Evolutionary conservation across 2,797 vertebrate species (phyloP).

Genomic region (Morelia viridis): DNA sequence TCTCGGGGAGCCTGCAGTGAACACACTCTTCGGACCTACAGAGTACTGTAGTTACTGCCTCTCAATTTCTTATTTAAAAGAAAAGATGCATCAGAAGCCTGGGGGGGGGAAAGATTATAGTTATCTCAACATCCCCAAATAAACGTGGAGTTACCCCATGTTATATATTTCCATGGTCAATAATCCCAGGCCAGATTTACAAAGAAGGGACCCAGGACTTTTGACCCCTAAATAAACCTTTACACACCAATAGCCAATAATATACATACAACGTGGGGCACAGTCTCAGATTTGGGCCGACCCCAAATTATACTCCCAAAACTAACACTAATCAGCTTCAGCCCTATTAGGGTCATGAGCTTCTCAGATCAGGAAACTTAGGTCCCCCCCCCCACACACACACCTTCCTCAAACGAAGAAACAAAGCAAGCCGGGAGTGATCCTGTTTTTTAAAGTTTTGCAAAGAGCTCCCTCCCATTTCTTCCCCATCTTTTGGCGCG

Average conservation of each 20-base stretch:
- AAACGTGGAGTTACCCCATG: background rate
- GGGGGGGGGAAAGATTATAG: background rate
- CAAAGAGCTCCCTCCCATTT: background rate
- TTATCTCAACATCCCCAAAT: background rate
- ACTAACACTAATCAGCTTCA: background rate
- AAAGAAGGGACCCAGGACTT: background rate
- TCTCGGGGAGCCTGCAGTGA: background rate
- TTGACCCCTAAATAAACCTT: background rate
- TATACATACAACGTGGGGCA: background rate
- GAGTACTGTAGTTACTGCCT: background rate
- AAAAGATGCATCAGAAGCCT: background rate
- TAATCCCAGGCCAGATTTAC: background rate
- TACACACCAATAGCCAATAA: background rate
- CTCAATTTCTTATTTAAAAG: background rate
- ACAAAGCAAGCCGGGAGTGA: background rate
- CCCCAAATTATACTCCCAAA: background rate
- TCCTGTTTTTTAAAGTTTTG: background rate
- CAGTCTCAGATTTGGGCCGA: background rate
- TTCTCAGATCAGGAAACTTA: background rate
- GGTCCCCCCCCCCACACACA: background rate
- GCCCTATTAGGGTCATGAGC: background rate
- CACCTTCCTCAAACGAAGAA: background rate
- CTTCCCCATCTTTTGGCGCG: background rate
- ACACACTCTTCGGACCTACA: background rate
- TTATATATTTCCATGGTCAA: background rate